Evolutionary conservation across 1,140 invertebrate species (phyloP).

Genomic region (Euborellia annulipes): DNA sequence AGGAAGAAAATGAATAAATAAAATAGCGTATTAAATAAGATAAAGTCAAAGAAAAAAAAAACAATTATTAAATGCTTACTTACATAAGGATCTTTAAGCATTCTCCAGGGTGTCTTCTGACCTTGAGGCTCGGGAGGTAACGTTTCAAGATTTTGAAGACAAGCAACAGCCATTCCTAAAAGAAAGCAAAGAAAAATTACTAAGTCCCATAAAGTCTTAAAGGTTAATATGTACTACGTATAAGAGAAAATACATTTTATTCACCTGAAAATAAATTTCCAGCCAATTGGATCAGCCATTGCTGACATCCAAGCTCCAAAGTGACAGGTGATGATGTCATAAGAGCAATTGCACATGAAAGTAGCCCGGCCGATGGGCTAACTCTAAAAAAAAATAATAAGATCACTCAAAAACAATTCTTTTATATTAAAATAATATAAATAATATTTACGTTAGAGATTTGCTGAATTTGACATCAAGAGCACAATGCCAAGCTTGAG

Average conservation of each 20-base stretch:
- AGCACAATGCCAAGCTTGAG: slow-evolving; percentile 33
- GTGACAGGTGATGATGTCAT: slow-evolving; percentile 38
- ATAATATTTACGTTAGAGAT: background rate
- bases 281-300: slow-evolving; percentile 39
- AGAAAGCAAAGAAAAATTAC: slow-evolving; percentile 1
- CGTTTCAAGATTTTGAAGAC: slow-evolving; percentile 1
- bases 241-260: slow-evolving; percentile 2
- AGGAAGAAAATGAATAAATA: background rate
- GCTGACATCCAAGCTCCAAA: slow-evolving; percentile 45
- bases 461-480: background rate
- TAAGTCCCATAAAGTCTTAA: background rate
- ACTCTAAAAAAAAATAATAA: background rate
- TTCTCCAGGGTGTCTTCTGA: slow-evolving; percentile 1
- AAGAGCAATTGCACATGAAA: slow-evolving; percentile 17
- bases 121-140: background rate
- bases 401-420: background rate
- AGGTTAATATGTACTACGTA: background rate
- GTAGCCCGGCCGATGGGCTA: slow-evolving; percentile 8
- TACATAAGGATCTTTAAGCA: slow-evolving; percentile 3
- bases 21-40: no score
- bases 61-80: no score
- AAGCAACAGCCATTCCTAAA: slow-evolving; percentile 9
- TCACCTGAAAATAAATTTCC: slow-evolving; percentile 48
- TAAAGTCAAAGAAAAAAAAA: background rate
- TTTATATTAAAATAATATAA: background rate